These are phyloP conservation scores for Seira musarum DNA, from an alignment of 2,888 invertebrate species.

Conservation along the genomic window DNA sequence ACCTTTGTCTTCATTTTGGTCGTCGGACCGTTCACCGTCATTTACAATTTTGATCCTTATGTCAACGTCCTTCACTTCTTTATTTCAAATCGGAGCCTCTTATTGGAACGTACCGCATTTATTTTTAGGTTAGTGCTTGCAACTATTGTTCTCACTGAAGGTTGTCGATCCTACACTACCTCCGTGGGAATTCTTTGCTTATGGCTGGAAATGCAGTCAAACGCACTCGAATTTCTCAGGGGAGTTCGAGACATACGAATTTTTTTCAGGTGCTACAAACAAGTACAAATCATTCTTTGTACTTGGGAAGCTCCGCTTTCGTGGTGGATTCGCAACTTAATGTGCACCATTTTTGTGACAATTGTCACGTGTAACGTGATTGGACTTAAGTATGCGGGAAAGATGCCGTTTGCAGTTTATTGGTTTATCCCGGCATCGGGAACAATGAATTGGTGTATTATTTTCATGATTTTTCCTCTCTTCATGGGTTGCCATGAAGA, in stretches of 20 bases:
- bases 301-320: not conserved
- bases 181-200: not conserved
- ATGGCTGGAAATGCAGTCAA: conserved; percentile 23
- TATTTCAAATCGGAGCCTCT: too few species aligned
- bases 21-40: too few species aligned
- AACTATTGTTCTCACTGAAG: too few species aligned
- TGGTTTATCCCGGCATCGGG: conserved; percentile 2
- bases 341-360: not conserved
- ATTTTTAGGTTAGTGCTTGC: too few species aligned
- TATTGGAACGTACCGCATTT: too few species aligned
- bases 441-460: not conserved
- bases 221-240: not conserved
- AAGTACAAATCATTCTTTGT: not conserved
- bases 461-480: conserved; percentile 15
- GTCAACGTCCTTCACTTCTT: too few species aligned
- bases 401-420: not conserved
- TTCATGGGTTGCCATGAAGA: not conserved
- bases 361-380: not conserved
- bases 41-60: too few species aligned
- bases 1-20: too few species aligned
- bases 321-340: not conserved
- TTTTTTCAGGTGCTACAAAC: not conserved
- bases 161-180: not conserved
- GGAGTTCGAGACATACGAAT: too few species aligned
- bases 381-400: not conserved